Evolutionary conservation across 30 jellyfish, hydroid and myxozoan genomes (phyloP), one percentile per base, ranked within the genome.

Genomic region (Pelagia noctiluca): DNA sequence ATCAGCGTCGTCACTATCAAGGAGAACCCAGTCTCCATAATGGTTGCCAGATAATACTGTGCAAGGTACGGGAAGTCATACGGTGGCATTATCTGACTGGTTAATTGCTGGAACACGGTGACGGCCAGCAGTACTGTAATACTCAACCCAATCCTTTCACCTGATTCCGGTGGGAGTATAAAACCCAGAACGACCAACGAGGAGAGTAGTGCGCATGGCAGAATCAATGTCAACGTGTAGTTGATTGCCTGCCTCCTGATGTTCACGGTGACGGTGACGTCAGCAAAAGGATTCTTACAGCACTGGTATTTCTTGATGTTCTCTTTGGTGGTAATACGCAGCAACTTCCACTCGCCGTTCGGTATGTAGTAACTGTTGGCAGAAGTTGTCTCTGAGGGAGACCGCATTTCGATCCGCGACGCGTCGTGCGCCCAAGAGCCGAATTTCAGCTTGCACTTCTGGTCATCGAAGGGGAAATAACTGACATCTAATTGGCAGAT

Each of bases 341-440:
- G 86, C 35, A 87, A 72, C 61, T 60, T 50, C 96, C 96, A 87
- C 54, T 87, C 96, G 0, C 96, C 96, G 68, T 87, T 87, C 37
- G 80, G 89, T 7, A 87, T 62, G 71, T 87, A 87, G 35, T 47
- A 87, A 2, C 82, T 35, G 49, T 87, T 87, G 25, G 79, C 70
- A 29, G 83, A 19, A 35, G 87, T 10, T 2, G 89, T 66, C 31
- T 46, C 48, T 24, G 38, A 46, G 29, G 71, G 46, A 2, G 92
- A 25, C n/a, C 71, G 54, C 72, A 85, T 87, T 0, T 35, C 53
- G 19, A 87, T 26, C 50, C 73, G 78, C 62, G 96, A 77, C 7
- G 92, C 89, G 49, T 87, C 96, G 74, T 28, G 76, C 19, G 96
- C 96, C 96, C 96, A 87, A 12, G 96, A 87, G 73, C 96, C 96